A percentile compares a stretch with the other conserved stretches of the same genome.
phyloP scores from a whole-genome alignment of 2,888 invertebrate genomes.

The Cacoxenus indagator region DNA sequence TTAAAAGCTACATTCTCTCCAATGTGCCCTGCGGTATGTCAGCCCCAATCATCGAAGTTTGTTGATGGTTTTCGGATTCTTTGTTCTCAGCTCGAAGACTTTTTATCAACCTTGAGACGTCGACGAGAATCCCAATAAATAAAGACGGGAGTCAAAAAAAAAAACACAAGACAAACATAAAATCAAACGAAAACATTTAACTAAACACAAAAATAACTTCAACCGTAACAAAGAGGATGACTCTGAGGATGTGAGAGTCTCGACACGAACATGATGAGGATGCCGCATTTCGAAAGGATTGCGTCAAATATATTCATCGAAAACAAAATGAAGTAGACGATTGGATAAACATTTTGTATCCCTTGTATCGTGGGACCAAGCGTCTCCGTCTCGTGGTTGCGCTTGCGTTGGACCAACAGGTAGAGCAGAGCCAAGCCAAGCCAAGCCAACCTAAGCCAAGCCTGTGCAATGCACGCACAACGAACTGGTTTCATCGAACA shows the following conservation, averaged over 20 bases:
- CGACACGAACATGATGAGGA: neutral
- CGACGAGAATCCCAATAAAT: neutral
- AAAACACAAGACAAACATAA: neutral
- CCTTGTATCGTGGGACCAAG: neutral
- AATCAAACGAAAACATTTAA: neutral
- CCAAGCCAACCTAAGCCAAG: neutral
- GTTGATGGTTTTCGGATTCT: no score
- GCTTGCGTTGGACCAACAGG: neutral
- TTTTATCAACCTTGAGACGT: no score
- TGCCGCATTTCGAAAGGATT: slow-evolving; percentile 15
- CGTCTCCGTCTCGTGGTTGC: neutral
- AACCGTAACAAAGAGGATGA: neutral
- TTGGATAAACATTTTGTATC: neutral
- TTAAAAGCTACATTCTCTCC: no score
- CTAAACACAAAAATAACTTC: neutral
- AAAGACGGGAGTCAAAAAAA: neutral
- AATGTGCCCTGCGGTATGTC: no score
- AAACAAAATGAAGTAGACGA: neutral
- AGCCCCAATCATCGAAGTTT: no score
- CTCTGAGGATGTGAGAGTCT: neutral
- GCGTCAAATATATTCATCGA: neutral
- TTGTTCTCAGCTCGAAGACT: no score
- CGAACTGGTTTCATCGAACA: slow-evolving; percentile 15
- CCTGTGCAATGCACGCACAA: neutral
- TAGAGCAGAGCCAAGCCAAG: neutral